Conservation (phyloP, 2,113 vertebrate genomes). For the Petromus typicus region DNA sequence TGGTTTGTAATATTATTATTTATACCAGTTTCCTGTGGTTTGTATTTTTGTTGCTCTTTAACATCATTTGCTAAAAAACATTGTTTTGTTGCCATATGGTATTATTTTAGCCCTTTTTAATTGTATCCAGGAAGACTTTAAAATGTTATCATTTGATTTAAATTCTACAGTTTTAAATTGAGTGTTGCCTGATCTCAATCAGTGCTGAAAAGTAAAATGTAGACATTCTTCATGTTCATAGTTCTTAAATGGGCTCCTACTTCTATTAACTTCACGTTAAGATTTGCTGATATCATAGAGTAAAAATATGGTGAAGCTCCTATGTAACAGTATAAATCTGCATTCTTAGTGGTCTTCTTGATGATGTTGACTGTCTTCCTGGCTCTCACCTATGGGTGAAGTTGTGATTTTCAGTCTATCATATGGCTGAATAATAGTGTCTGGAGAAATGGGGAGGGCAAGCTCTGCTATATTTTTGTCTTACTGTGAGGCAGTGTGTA, state of each 20-base stretch:
- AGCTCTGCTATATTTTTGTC: neutral
- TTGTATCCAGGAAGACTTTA: neutral
- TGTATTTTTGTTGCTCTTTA: neutral
- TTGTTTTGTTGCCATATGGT: neutral
- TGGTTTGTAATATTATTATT: neutral
- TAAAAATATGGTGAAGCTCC: neutral
- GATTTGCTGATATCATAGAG: neutral
- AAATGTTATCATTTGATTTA: neutral
- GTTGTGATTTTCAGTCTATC: neutral
- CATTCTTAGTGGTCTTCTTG: neutral
- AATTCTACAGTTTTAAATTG: slow-evolving; percentile 1
- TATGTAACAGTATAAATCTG: neutral
- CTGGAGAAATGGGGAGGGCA: neutral
- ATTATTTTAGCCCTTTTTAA: neutral
- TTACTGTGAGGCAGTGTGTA: neutral
- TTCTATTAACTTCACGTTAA: neutral
- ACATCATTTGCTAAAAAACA: neutral
- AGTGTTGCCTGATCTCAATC: neutral
- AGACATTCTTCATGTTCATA: neutral
- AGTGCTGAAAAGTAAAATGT: neutral
- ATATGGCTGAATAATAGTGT: neutral
- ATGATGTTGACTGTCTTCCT: neutral
- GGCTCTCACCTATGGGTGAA: neutral
- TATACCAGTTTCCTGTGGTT: neutral
- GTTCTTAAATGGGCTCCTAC: neutral